Conservation (phyloP, 1,140 invertebrate species). For the Probaryconus sp. region DNA sequence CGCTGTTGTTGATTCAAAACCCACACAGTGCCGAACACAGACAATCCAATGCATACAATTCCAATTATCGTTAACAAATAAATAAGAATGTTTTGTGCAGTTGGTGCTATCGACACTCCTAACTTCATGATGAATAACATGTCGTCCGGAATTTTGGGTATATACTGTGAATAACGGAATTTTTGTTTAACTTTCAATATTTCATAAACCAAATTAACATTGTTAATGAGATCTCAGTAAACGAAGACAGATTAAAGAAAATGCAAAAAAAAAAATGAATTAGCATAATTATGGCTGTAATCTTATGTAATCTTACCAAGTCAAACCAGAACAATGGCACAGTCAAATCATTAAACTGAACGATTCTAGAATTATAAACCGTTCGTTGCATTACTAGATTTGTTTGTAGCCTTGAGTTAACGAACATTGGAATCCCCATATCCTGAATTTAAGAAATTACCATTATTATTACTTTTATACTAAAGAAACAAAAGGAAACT, state of each 20-base stretch:
- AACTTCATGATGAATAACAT: conserved; percentile 60
- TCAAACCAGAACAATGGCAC: conserved; percentile 84
- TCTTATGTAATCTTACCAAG: conserved; percentile 76
- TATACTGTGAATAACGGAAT: conserved; percentile 67
- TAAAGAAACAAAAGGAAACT: conserved; percentile 3
- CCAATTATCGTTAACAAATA: conserved; percentile 66
- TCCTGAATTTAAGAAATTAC: conserved; percentile 68
- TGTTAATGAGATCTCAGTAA: too few species aligned
- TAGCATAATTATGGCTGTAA: conserved; percentile 1
- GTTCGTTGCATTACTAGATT: conserved; percentile 82
- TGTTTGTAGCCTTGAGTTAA: conserved; percentile 82
- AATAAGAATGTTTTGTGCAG: conserved; percentile 62
- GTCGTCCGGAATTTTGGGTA: conserved; percentile 52
- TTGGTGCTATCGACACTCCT: conserved; percentile 54
- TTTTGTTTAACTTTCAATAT: too few species aligned
- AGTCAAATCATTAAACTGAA: conserved; percentile 80
- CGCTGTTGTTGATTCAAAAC: conserved; percentile 67
- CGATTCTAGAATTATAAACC: conserved; percentile 78
- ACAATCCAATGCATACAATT: conserved; percentile 54
- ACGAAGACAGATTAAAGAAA: too few species aligned
- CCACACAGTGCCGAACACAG: conserved; percentile 63
- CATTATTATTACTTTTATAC: neutral
- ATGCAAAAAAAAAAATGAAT: conserved; percentile 11
- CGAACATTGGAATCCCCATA: conserved; percentile 80
- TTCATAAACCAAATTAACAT: too few species aligned